phyloP scores from a whole-genome alignment of 2,888 invertebrate species.

The Andricus quercusramuli region DNA sequence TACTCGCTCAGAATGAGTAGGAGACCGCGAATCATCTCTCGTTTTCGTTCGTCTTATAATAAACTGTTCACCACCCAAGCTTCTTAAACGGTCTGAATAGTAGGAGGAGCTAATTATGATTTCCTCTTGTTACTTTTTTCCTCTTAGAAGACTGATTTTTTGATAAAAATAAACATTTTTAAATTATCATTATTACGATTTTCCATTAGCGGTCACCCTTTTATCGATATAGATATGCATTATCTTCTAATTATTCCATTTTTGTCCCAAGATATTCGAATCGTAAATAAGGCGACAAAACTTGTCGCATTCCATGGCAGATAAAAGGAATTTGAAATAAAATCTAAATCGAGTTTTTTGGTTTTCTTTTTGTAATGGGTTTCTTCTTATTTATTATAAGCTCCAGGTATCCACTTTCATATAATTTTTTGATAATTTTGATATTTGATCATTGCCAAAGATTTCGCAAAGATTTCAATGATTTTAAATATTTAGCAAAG shows the following conservation, averaged over 20 bases:
- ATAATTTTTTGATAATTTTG: too few relatives aligned
- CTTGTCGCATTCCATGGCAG: neutral
- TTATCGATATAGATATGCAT: neutral
- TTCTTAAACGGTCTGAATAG: constrained; percentile 18
- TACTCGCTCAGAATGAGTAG: constrained; percentile 36
- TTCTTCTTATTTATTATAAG: neutral
- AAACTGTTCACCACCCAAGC: constrained; percentile 21
- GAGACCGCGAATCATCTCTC: constrained; percentile 37
- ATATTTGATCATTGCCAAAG: too few relatives aligned
- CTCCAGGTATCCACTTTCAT: too few relatives aligned
- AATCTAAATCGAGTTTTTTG: neutral
- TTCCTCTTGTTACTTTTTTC: neutral
- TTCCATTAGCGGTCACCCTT: neutral
- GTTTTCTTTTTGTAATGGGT: neutral
- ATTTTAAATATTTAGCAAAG: too few relatives aligned
- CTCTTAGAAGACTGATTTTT: neutral
- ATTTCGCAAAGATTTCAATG: too few relatives aligned
- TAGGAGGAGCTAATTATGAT: constrained; percentile 17
- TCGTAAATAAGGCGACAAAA: neutral
- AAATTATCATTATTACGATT: neutral
- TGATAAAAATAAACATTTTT: neutral
- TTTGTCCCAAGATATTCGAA: neutral
- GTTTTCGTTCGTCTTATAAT: constrained; percentile 31
- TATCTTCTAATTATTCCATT: neutral
- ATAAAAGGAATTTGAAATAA: neutral